These are phyloP conservation scores for Pristionchus arcanus DNA, from an alignment of 2,888 invertebrate species.

Conservation along the genomic window DNA sequence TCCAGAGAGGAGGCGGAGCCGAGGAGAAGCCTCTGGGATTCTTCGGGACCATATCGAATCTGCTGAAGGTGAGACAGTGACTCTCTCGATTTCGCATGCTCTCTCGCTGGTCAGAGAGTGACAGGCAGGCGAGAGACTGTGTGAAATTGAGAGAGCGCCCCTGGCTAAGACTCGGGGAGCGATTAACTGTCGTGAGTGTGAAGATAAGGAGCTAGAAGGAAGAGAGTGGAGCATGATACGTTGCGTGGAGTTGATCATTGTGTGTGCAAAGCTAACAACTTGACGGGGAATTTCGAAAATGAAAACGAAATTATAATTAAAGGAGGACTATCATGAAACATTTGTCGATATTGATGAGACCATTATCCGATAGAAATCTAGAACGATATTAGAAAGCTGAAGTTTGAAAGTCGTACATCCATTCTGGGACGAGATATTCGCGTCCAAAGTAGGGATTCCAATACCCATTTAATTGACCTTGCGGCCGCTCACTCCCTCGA, in stretches of 20 bases:
- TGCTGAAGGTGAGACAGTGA: conserved; percentile 18
- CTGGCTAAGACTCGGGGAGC: conserved; percentile 7
- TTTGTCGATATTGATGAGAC: too few relatives aligned
- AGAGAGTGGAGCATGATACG: background rate
- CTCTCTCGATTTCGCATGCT: background rate
- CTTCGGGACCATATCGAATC: conserved; percentile 46
- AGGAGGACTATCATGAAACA: too few relatives aligned
- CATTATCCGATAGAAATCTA: too few relatives aligned
- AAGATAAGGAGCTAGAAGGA: background rate
- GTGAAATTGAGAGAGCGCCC: background rate
- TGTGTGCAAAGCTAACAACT: background rate
- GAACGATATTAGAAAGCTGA: too few relatives aligned
- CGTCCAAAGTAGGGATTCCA: too few relatives aligned
- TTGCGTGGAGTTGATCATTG: background rate
- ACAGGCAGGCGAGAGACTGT: background rate
- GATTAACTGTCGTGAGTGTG: background rate
- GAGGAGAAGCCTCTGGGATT: conserved; percentile 39
- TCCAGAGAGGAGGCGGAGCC: background rate
- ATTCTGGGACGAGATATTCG: too few relatives aligned
- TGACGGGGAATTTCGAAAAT: background rate
- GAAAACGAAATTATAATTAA: background rate
- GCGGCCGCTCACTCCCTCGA: too few relatives aligned
- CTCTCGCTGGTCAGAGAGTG: background rate
- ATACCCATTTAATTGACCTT: too few relatives aligned
- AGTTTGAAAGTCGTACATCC: too few relatives aligned